Percentiles rank a stretch among this genome's conserved stretches.
These are phyloP conservation scores for Nibea albiflora DNA, from an alignment of 2,113 vertebrate species.

Conservation along the genomic window DNA sequence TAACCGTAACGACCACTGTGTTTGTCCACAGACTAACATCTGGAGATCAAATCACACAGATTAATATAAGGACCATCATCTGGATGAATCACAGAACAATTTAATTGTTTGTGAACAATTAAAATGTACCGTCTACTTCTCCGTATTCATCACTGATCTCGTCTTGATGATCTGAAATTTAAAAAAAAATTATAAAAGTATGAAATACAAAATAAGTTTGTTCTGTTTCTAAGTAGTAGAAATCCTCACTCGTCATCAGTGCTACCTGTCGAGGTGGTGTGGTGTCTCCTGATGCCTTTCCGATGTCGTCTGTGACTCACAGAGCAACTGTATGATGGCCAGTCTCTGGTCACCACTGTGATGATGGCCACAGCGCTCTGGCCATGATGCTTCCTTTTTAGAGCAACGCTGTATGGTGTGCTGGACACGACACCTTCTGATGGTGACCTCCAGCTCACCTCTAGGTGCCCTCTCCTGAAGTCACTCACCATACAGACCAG, in stretches of 20 bases:
- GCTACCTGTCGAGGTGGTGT: constrained; percentile 54
- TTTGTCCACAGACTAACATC: constrained; percentile 67
- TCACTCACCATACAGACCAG: constrained; percentile 83
- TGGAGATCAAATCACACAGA: constrained; percentile 49
- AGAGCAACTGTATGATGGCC: constrained; percentile 81
- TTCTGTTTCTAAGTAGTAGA: background rate
- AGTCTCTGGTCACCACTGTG: constrained; percentile 75
- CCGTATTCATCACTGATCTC: constrained; percentile 50
- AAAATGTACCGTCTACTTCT: constrained; percentile 43
- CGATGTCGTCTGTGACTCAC: constrained; percentile 67
- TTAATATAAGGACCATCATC: background rate
- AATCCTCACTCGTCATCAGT: background rate
- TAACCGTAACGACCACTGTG: constrained; percentile 59
- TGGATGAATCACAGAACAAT: background rate
- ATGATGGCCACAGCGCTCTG: constrained; percentile 60
- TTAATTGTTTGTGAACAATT: background rate
- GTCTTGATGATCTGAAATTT: constrained; percentile 53
- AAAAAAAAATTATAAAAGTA: background rate
- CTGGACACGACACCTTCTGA: constrained; percentile 35
- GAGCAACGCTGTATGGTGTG: constrained; percentile 46
- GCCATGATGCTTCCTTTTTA: constrained; percentile 55
- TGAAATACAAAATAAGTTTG: background rate
- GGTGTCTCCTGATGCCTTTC: constrained; percentile 49
- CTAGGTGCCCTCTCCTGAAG: constrained; percentile 72
- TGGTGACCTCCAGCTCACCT: constrained; percentile 80